Conservation (phyloP, 2,888 invertebrate genomes). For the Nymphalis polychloros region DNA sequence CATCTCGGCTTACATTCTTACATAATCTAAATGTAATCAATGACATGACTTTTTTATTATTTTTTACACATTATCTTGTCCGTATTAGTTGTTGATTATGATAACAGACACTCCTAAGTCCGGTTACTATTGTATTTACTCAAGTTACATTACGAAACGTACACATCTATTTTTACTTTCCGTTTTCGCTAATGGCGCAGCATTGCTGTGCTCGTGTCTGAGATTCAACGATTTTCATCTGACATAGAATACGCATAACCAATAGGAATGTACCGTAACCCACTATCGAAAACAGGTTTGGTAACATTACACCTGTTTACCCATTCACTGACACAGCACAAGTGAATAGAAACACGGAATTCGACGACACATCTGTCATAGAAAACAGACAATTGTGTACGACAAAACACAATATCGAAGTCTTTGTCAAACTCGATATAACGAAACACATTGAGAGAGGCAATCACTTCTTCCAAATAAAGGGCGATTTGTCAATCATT, state of each 20-base stretch:
- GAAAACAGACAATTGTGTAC: constrained; percentile 23
- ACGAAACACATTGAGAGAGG: constrained; percentile 6
- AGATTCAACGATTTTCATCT: constrained; percentile 18
- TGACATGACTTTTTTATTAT: constrained; percentile 9
- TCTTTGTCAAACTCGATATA: constrained; percentile 7
- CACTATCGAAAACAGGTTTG: constrained; percentile 39
- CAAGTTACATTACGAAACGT: constrained; percentile 15
- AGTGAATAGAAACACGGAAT: constrained; percentile 28
- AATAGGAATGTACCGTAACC: constrained; percentile 36
- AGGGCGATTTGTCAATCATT: neutral
- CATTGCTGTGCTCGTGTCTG: neutral
- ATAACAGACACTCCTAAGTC: constrained; percentile 49
- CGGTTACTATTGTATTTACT: constrained; percentile 41
- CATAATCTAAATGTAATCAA: constrained; percentile 3
- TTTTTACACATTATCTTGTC: constrained; percentile 37
- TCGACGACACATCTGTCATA: constrained; percentile 26
- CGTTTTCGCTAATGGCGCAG: neutral
- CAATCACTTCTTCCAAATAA: neutral
- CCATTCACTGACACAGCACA: constrained; percentile 34
- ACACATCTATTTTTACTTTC: constrained; percentile 5
- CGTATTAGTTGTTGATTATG: constrained; percentile 38
- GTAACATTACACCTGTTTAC: constrained; percentile 41
- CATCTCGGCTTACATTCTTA: no score
- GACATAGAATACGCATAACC: constrained; percentile 35
- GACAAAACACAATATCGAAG: constrained; percentile 1